Evolutionary conservation across 1,140 invertebrate genomes (phyloP).

Genomic region (Ridgeia piscesae): DNA sequence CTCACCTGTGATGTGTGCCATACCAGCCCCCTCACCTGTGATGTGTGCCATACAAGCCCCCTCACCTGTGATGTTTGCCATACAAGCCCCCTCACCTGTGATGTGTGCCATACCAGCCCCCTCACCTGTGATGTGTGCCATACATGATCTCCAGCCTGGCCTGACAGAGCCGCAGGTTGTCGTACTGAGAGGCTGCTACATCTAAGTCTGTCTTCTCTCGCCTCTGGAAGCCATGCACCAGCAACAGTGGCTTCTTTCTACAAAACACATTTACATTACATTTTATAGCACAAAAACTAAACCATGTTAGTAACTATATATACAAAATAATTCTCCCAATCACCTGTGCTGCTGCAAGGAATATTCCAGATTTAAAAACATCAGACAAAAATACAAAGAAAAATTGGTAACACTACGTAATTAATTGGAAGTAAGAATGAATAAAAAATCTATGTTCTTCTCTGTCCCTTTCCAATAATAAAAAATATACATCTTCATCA

Average conservation of each 20-base stretch:
- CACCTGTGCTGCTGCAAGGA: neutral
- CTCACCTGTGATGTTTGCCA: neutral
- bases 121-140: constrained; percentile 86
- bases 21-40: neutral
- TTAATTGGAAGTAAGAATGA: neutral
- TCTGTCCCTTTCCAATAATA: neutral
- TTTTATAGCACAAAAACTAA: neutral
- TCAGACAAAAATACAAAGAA: neutral
- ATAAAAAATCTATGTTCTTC: neutral
- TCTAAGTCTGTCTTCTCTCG: constrained; percentile 46
- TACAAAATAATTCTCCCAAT: neutral
- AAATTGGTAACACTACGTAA: neutral
- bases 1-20: constrained; percentile 1
- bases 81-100: neutral
- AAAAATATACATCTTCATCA: neutral
- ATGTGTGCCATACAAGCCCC: neutral
- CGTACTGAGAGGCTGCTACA: constrained; percentile 40
- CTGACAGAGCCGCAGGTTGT: constrained; percentile 54
- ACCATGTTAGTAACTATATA: constrained; percentile 56
- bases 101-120: constrained; percentile 10
- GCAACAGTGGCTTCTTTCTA: constrained; percentile 69
- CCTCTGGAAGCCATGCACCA: constrained; percentile 78
- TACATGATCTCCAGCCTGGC: constrained; percentile 65
- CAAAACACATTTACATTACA: neutral
- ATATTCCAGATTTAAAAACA: neutral